Conservation (phyloP, 2,888 invertebrate genomes). For the Tetrapedia diversipes region DNA sequence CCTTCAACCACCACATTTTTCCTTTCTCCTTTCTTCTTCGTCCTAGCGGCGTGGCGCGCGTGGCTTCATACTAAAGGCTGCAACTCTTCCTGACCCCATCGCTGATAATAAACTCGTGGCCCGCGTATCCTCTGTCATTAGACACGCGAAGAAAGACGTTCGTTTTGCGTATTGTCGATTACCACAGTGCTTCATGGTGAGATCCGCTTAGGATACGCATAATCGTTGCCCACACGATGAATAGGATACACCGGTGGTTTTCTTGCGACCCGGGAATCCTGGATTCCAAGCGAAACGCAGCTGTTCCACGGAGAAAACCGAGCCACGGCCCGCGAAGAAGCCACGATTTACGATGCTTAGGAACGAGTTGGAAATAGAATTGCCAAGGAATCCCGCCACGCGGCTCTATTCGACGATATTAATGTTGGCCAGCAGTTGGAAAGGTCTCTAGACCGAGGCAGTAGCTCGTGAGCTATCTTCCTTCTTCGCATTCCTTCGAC, state of each 20-base stretch:
- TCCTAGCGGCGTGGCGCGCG: slow-evolving; percentile 25
- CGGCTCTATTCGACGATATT: slow-evolving; percentile 34
- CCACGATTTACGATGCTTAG: slow-evolving; percentile 51
- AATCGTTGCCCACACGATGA: slow-evolving; percentile 5
- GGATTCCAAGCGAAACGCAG: slow-evolving; percentile 41
- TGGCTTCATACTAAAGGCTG: background rate
- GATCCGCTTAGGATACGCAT: background rate
- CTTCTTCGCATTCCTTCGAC: background rate
- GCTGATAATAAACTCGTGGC: background rate
- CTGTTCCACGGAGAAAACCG: slow-evolving; percentile 25
- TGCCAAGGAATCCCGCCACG: slow-evolving; percentile 35
- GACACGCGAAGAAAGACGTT: slow-evolving; percentile 28
- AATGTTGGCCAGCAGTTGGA: slow-evolving; percentile 16
- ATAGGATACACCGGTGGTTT: background rate
- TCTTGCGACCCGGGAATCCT: slow-evolving; percentile 37
- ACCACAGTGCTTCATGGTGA: slow-evolving; percentile 14
- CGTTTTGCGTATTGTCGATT: slow-evolving; percentile 29
- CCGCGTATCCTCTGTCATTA: slow-evolving; percentile 31
- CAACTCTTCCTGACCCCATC: slow-evolving; percentile 18
- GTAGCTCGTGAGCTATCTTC: background rate
- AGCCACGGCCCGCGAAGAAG: background rate
- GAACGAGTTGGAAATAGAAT: slow-evolving; percentile 54
- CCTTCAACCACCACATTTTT: slow-evolving; percentile 24
- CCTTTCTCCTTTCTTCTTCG: slow-evolving; percentile 40
- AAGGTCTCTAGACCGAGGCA: background rate